Base-by-base conservation (phyloP, 2,113 vertebrate genomes). In the Gasterosteus aculeatus region DNA sequence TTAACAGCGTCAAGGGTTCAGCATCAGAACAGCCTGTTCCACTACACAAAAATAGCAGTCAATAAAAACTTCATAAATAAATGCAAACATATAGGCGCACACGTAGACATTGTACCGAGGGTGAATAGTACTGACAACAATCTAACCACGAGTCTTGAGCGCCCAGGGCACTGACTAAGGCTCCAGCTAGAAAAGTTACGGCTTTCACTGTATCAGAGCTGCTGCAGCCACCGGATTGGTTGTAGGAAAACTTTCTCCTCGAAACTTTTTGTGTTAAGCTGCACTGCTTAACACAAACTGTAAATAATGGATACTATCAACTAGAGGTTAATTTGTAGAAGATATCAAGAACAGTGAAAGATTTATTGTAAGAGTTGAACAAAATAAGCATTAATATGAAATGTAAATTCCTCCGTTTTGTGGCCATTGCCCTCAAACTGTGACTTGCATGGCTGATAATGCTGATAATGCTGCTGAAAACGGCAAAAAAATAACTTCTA, bases 21-120 rank as follows among this genome's bases (percentile, higher is more conserved):
- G 26, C 35, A 64, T 29, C 53, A 81, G 39, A 61, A 67, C 22
- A 60, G 59, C 12, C 22, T 29, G 35, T 63, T 51, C 56, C 22
- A 7, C 59, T 10, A n/a, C 46, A 63, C 26, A 47, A 41, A 44
- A 46, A 29, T 15, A 41, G 26, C 42, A 61, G 66, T 68, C 77
- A 82, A 83, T 72, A 81, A 81, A 66, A 75, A 75, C 66, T 65
- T 76, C 64, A 83, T 69, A 69, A 58, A 85, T 81, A 81, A 75
- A 74, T 64, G 33, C 60, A 78, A 54, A 47, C 68, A 81, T 19
- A 35, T 8, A 56, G 39, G 61, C 47, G 62, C n/a, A 60, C 26
- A 75, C 22, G 67, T 29, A 51, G 49, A 47, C 56, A 41, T 12
- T 38, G 29, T 19, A 26, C 58, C 33, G 3, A n/a, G 59, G 41